Evolutionary conservation across 2,888 invertebrate genomes (phyloP).

Genomic region (Bellardia pandia): DNA sequence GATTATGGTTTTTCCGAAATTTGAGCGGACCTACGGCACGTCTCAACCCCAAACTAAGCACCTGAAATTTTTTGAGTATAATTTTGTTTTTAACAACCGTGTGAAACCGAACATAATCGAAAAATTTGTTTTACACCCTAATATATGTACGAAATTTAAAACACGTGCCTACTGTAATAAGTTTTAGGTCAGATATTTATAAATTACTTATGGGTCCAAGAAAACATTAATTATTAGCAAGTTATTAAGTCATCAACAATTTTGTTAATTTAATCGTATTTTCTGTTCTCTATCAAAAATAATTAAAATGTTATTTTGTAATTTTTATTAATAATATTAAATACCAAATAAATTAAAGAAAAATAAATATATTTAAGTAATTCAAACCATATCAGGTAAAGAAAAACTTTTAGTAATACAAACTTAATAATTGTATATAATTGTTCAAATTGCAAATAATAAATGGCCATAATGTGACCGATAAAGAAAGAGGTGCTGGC

Average conservation of each 20-base stretch:
- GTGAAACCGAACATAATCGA: no score
- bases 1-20: no score
- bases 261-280: constrained; percentile 15
- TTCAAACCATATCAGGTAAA: constrained; percentile 20
- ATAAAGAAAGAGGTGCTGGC: background rate
- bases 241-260: constrained; percentile 40
- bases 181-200: background rate
- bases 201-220: background rate
- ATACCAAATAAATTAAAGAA: constrained; percentile 50
- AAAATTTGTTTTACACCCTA: no score
- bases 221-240: constrained; percentile 8
- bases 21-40: no score
- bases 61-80: no score
- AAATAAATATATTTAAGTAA: constrained; percentile 31
- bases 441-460: constrained; percentile 20
- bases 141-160: no score
- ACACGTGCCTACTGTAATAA: background rate
- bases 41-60: no score
- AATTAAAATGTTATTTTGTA: constrained; percentile 53
- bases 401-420: constrained; percentile 15
- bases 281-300: constrained; percentile 30
- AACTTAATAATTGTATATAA: constrained; percentile 36
- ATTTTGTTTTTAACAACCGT: no score
- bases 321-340: constrained; percentile 43
- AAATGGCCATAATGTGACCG: constrained; percentile 29